A percentile compares a stretch with the other conserved stretches of the same genome.
These are phyloP conservation scores for Teleiodes luculella DNA, from an alignment of 2,888 invertebrate species.

Conservation along the genomic window DNA sequence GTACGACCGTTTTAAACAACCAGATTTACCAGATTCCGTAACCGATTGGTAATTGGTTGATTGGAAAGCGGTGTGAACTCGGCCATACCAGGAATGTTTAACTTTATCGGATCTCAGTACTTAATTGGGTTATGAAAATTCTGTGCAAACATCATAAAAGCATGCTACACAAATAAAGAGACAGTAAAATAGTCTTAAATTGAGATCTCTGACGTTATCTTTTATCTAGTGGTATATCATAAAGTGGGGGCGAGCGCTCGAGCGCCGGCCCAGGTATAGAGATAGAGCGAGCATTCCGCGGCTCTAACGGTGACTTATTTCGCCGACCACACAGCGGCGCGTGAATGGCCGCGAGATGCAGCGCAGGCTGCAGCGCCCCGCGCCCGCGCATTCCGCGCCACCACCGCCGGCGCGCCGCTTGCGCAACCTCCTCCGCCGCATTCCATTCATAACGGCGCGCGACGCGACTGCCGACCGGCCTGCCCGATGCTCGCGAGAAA, in stretches of 20 bases:
- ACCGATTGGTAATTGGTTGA: slow-evolving; percentile 15
- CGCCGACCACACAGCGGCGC: slow-evolving; percentile 56
- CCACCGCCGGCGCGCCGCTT: slow-evolving; percentile 26
- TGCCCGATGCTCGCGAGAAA: slow-evolving; percentile 34
- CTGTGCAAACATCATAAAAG: slow-evolving; percentile 20
- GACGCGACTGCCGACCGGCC: slow-evolving; percentile 31
- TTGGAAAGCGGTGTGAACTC: slow-evolving; percentile 11
- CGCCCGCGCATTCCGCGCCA: slow-evolving; percentile 43
- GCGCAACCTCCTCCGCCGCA: slow-evolving; percentile 13
- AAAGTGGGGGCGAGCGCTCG: slow-evolving; percentile 38
- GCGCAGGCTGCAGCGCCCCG: slow-evolving; percentile 57
- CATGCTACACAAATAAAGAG: slow-evolving; percentile 25
- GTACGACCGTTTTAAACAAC: slow-evolving; percentile 4
- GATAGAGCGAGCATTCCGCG: slow-evolving; percentile 72
- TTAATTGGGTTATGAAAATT: slow-evolving; percentile 23
- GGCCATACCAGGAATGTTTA: slow-evolving; percentile 1
- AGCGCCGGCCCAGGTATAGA: slow-evolving; percentile 41
- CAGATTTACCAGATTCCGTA: slow-evolving; percentile 13
- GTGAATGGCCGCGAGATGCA: slow-evolving; percentile 75
- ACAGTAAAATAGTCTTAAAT: slow-evolving; percentile 31
- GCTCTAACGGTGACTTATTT: slow-evolving; percentile 76
- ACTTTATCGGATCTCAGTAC: slow-evolving; percentile 5
- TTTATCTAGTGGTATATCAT: slow-evolving; percentile 41
- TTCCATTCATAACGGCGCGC: slow-evolving; percentile 32
- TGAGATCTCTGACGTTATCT: slow-evolving; percentile 41